Evolutionary conservation across 2,888 invertebrate species (phyloP).

Genomic region (Ceriagrion tenellum): DNA sequence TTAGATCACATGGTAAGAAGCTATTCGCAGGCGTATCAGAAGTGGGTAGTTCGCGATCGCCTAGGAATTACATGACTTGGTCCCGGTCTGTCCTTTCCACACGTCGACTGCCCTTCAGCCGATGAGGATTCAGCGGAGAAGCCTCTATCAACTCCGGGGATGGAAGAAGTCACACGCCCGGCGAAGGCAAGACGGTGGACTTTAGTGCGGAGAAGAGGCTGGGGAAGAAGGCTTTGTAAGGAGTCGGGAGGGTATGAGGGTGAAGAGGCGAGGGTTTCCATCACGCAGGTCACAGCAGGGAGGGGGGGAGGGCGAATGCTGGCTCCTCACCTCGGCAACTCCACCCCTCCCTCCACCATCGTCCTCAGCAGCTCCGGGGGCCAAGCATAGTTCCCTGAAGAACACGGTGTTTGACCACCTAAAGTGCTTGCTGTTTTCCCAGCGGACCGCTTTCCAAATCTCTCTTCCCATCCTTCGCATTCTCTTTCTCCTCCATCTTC

Average conservation of each 20-base stretch:
- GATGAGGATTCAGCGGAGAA: no score
- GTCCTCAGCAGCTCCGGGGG: background rate
- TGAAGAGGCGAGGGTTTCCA: background rate
- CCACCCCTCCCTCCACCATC: background rate
- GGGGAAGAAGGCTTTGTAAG: background rate
- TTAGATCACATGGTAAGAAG: no score
- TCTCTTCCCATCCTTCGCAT: background rate
- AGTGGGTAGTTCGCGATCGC: no score
- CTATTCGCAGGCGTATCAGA: no score
- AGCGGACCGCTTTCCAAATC: constrained; percentile 41
- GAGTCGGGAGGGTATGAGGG: background rate
- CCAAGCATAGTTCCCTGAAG: background rate
- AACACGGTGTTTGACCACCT: constrained; percentile 47
- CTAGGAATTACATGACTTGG: no score
- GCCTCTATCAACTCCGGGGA: no score
- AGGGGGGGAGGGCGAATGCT: background rate
- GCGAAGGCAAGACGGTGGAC: no score
- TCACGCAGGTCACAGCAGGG: background rate
- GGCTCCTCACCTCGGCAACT: background rate
- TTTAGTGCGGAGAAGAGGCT: no score
- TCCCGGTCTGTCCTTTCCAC: no score
- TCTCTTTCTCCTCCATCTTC: background rate
- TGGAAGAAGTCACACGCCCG: no score
- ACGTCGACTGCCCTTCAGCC: no score
- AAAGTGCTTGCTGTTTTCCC: constrained; percentile 46